phyloP scores from a whole-genome alignment of 2,113 vertebrate species.

The Psilopogon haemacephalus region DNA sequence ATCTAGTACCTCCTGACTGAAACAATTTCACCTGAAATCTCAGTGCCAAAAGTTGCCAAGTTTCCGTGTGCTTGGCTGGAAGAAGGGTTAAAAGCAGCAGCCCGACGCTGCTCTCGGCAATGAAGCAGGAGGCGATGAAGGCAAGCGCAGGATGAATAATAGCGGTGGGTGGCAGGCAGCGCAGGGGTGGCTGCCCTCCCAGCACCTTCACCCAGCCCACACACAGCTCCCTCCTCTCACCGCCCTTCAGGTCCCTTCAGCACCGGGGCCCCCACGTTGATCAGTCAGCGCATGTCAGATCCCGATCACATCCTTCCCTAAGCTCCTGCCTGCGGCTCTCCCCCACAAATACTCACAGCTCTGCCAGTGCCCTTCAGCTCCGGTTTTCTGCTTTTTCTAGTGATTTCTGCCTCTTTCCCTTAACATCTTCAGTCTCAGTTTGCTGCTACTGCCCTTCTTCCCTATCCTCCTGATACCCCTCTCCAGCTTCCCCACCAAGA shows the following conservation, averaged over 20 bases:
- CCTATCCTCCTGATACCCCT: rapidly evolving
- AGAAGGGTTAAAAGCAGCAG: not conserved
- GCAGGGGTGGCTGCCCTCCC: not conserved
- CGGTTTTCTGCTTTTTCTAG: not conserved
- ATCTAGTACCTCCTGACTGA: not conserved
- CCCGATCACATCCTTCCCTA: not conserved
- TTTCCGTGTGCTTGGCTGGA: not conserved
- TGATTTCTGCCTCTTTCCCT: not conserved
- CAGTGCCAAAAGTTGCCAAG: not conserved
- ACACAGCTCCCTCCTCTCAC: not conserved
- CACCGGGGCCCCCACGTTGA: not conserved
- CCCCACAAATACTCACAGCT: not conserved
- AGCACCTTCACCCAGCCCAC: not conserved
- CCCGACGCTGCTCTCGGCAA: not conserved
- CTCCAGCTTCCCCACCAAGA: not conserved
- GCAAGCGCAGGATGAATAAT: slow-evolving; percentile 27
- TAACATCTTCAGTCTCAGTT: not conserved
- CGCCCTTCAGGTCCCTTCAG: not conserved
- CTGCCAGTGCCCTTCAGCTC: not conserved
- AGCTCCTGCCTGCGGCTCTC: not conserved
- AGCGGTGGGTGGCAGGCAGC: not conserved
- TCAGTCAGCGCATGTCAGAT: not conserved
- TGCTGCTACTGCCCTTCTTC: not conserved
- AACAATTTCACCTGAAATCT: not conserved
- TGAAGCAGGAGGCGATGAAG: not conserved